phyloP scores from a whole-genome alignment of 1,140 invertebrate genomes.

The Drosophila insularis region DNA sequence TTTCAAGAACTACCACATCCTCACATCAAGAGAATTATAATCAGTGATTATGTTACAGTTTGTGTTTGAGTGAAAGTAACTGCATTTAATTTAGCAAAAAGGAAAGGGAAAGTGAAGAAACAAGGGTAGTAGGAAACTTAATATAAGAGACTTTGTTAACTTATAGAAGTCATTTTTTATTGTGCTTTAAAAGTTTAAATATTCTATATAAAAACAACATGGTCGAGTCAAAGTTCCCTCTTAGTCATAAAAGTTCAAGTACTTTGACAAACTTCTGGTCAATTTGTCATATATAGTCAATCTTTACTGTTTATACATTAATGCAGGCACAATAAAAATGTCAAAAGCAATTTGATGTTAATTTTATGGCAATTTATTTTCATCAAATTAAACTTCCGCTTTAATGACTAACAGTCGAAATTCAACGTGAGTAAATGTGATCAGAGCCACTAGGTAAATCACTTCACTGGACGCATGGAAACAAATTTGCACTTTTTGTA shows the following conservation, averaged over 20 bases:
- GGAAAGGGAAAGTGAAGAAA: too few relatives aligned
- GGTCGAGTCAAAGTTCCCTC: too few relatives aligned
- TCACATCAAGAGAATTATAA: too few relatives aligned
- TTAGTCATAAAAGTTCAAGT: too few relatives aligned
- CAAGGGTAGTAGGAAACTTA: too few relatives aligned
- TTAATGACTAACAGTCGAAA: slow-evolving; percentile 49
- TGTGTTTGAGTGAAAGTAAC: too few relatives aligned
- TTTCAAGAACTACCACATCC: not conserved
- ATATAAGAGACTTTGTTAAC: too few relatives aligned
- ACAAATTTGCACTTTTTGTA: slow-evolving; percentile 65
- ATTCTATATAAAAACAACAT: too few relatives aligned
- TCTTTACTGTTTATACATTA: not conserved
- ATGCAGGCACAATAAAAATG: slow-evolving; percentile 41
- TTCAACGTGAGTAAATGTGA: slow-evolving; percentile 30
- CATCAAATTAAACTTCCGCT: slow-evolving; percentile 44
- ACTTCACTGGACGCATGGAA: slow-evolving; percentile 4
- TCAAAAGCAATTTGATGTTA: slow-evolving; percentile 50
- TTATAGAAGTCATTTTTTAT: too few relatives aligned
- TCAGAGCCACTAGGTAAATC: slow-evolving; percentile 32
- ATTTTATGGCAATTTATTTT: slow-evolving; percentile 59
- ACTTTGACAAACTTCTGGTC: not conserved
- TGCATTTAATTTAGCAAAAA: too few relatives aligned
- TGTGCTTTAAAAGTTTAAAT: too few relatives aligned
- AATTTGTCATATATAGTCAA: not conserved
- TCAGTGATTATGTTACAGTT: too few relatives aligned